A percentile compares a stretch with the other conserved stretches of the same genome.
Conservation (phyloP, 2,797 vertebrate genomes). For the Carapus acus region DNA sequence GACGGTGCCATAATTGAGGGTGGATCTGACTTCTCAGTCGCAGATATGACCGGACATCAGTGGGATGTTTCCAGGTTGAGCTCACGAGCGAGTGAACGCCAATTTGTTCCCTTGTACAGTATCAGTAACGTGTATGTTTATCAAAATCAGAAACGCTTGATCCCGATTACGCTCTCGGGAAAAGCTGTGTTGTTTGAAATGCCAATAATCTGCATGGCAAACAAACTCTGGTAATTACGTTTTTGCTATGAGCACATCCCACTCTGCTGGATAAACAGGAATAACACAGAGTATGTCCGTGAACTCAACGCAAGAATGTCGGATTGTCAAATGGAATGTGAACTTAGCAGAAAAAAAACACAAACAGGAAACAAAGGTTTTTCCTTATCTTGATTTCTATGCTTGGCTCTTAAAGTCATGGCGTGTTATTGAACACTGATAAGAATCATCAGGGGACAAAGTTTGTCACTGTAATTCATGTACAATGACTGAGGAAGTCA, state of each 20-base stretch:
- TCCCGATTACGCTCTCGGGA: too few relatives aligned
- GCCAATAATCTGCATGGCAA: too few relatives aligned
- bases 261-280: too few relatives aligned
- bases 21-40: conserved; percentile 48
- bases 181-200: too few relatives aligned
- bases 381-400: conserved; percentile 30
- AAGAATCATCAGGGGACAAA: conserved; percentile 43
- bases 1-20: conserved; percentile 66
- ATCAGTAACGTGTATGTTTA: too few relatives aligned
- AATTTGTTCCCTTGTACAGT: not conserved
- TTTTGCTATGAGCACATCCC: too few relatives aligned
- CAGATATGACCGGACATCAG: conserved; percentile 28
- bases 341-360: conserved; percentile 13
- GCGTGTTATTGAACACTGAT: conserved; percentile 41
- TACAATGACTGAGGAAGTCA: too few relatives aligned
- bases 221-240: too few relatives aligned
- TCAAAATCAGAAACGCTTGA: too few relatives aligned
- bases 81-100: not conserved
- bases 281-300: too few relatives aligned
- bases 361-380: too few relatives aligned
- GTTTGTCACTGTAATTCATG: conserved; percentile 16
- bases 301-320: too few relatives aligned
- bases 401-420: conserved; percentile 28
- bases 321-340: not conserved
- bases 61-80: conserved; percentile 2